Base-by-base conservation (phyloP, 1,140 invertebrate genomes). In the Littorina saxatilis region DNA sequence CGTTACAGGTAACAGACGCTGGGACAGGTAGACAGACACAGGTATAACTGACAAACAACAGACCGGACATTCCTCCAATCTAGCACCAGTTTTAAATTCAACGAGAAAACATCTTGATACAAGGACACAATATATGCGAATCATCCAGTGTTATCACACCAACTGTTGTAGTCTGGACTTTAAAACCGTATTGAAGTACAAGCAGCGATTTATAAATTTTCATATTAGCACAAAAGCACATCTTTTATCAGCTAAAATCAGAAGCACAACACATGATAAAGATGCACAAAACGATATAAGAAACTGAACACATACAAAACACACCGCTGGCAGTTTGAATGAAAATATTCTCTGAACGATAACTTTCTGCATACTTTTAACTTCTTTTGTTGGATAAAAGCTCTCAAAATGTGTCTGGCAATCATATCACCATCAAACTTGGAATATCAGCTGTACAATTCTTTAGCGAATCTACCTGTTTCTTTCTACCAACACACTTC, bases 321-420 rank as follows among this genome's bases (percentile, higher is more conserved):
- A 32, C 7, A 73, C 39, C 39, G 29, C 23, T 73, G 70, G 70
- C 70, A 73, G 70, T 73, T 73, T 29, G 23, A 73, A 52, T 29
- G 50, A 50, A 37, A 43, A 73, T 20, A 40, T 66, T 68, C 23
- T 50, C 27, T 52, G 23, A 50, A 50, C 29, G 50, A 66, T 40
- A 73, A 43, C 39, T 37, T 40, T 43, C 9, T 73, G n/a, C 43
- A 20, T 40, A 73, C 43, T n/a, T 43, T 43, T 35, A 73, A 73
- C 2, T 66, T 37, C n/a, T n/a, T 78, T 78, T 78, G 55, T 78
- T 78, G 55, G n/a, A 78, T 63, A 78, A 78, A 58, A 63, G 76
- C 76, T 78, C 55, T 58, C 76, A 40, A n/a, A 39, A 58, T 58
- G 27, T 43, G 63, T 50, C 11, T 15, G 27, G 50, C 5, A 23